These are phyloP conservation scores for Hydrolagus colliei DNA, from an alignment of 2,797 vertebrate genomes.

Conservation along the genomic window DNA sequence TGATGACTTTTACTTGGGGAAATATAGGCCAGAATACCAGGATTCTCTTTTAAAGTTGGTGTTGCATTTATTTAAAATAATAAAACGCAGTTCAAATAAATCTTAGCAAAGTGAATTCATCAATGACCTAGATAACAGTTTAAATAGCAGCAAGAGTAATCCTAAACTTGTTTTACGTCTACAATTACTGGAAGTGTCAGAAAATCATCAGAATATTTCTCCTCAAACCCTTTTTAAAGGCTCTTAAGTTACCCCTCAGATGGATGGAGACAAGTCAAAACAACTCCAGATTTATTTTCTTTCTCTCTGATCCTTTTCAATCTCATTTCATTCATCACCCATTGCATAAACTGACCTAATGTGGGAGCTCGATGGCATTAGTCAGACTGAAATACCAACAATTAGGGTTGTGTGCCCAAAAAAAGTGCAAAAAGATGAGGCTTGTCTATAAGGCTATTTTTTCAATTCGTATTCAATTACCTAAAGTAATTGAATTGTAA, in stretches of 20 bases:
- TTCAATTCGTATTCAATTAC: conserved; percentile 10
- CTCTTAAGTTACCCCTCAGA: background rate
- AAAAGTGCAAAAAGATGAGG: background rate
- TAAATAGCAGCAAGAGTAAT: too few relatives aligned
- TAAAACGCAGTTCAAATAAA: too few relatives aligned
- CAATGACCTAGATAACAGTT: too few relatives aligned
- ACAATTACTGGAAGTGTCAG: background rate
- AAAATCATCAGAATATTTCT: background rate
- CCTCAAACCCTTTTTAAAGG: background rate
- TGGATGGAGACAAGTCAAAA: conserved; percentile 19
- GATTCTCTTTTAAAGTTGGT: too few relatives aligned
- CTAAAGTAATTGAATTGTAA: background rate
- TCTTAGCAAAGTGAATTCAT: too few relatives aligned
- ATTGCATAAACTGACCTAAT: conserved; percentile 18
- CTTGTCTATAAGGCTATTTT: background rate
- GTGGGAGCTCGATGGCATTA: background rate
- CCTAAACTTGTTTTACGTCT: too few relatives aligned
- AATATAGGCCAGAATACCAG: too few relatives aligned
- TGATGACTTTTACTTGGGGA: too few relatives aligned
- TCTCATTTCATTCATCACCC: conserved; percentile 16
- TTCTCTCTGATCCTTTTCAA: conserved; percentile 6
- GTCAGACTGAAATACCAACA: conserved; percentile 8
- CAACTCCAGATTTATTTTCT: conserved; percentile 7
- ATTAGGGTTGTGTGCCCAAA: background rate
- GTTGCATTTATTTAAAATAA: too few relatives aligned